Evolutionary conservation across 2,113 vertebrate genomes (phyloP).

Genomic region (Delphinus delphis): DNA sequence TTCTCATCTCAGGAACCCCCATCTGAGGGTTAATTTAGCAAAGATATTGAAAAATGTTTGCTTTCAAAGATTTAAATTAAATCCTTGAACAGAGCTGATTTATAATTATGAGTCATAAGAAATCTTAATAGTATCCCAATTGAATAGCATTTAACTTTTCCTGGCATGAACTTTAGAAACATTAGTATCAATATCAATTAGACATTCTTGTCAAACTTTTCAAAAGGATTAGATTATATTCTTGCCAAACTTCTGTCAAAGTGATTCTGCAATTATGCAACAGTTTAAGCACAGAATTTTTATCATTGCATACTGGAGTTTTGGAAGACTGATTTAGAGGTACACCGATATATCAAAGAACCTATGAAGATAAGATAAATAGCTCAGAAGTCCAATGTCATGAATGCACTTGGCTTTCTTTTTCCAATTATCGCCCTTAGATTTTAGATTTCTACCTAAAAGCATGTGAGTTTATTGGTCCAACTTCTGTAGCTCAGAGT

Average conservation of each 20-base stretch:
- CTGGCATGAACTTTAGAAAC: neutral
- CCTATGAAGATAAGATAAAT: neutral
- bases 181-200: neutral
- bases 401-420: neutral
- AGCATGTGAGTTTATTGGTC: neutral
- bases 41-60: slow-evolving; percentile 59
- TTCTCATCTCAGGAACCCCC: neutral
- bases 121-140: neutral
- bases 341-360: neutral
- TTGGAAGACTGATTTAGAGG: slow-evolving; percentile 5
- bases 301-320: neutral
- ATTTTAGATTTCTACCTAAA: neutral
- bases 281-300: neutral
- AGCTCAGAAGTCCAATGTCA: neutral
- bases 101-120: neutral
- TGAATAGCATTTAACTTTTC: neutral
- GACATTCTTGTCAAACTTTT: neutral
- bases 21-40: slow-evolving; percentile 36
- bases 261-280: neutral
- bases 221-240: neutral
- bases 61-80: slow-evolving; percentile 9
- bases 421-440: neutral
- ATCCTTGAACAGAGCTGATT: slow-evolving; percentile 7
- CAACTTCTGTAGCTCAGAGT: neutral
- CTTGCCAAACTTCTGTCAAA: neutral